Evolutionary conservation across 2,113 vertebrate genomes (phyloP).

Genomic region (Perccottus glenii): DNA sequence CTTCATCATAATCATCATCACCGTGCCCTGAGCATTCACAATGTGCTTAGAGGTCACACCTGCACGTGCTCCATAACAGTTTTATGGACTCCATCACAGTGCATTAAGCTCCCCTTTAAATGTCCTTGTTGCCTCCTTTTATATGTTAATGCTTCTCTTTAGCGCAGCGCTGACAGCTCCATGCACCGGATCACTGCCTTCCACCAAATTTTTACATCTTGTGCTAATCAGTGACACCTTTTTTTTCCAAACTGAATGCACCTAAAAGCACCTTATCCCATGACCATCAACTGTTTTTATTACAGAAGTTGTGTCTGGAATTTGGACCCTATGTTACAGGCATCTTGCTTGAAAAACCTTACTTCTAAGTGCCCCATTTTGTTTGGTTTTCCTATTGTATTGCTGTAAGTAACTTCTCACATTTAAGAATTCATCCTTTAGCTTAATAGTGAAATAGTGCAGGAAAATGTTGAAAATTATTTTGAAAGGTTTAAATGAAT

Average conservation of each 20-base stretch:
- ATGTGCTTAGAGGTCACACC: constrained; percentile 56
- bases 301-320: too few species aligned
- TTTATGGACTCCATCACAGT: constrained; percentile 46
- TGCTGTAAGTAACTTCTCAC: too few species aligned
- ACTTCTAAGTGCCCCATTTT: too few species aligned
- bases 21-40: background rate
- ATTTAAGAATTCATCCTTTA: too few species aligned
- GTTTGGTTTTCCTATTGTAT: background rate
- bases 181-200: constrained; percentile 28
- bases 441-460: too few species aligned
- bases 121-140: constrained; percentile 48
- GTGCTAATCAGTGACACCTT: constrained; percentile 26
- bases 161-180: constrained; percentile 24
- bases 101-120: constrained; percentile 50
- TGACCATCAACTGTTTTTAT: background rate
- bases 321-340: too few species aligned
- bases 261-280: background rate
- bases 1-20: background rate
- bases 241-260: background rate
- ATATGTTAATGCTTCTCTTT: constrained; percentile 46
- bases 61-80: constrained; percentile 43
- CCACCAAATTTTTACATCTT: constrained; percentile 43
- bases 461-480: too few species aligned
- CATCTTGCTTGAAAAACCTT: too few species aligned
- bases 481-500: too few species aligned